Evolutionary conservation across 2,113 vertebrate genomes (phyloP).

Genomic region (Aptenodytes patagonicus): DNA sequence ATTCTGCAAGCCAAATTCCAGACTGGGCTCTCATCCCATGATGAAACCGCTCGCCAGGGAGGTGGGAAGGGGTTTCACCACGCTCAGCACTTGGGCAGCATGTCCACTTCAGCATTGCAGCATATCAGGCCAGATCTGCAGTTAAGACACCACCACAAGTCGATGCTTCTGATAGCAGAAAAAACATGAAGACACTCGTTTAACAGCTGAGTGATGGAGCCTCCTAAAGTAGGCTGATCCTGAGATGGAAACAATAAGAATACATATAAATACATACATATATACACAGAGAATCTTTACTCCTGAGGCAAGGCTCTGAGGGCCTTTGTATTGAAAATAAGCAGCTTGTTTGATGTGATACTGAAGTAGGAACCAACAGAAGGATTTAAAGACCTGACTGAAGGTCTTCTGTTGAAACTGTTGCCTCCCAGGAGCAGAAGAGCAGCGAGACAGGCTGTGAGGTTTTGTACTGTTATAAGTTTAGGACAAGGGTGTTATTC

Average conservation of each 20-base stretch:
- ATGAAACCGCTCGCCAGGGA: not conserved
- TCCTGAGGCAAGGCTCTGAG: not conserved
- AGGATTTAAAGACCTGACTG: not conserved
- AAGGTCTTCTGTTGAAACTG: not conserved
- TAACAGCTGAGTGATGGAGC: not conserved
- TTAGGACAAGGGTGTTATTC: not conserved
- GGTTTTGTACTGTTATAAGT: not conserved
- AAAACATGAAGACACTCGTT: not conserved
- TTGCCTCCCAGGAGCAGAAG: not conserved
- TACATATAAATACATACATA: not conserved
- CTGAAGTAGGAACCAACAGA: not conserved
- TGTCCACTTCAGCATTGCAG: not conserved
- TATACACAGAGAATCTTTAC: not conserved
- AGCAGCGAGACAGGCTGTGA: not conserved
- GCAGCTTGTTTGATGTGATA: not conserved
- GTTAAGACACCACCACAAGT: not conserved
- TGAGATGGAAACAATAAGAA: not conserved
- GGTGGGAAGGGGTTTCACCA: not conserved
- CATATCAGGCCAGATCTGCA: not conserved
- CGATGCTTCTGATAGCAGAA: not conserved
- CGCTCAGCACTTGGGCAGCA: not conserved
- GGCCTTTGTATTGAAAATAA: not conserved
- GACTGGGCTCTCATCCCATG: not conserved
- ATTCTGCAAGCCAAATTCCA: not conserved
- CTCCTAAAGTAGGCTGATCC: not conserved